Conservation (phyloP, 2,797 vertebrate species). For the Microtus obscurus region DNA sequence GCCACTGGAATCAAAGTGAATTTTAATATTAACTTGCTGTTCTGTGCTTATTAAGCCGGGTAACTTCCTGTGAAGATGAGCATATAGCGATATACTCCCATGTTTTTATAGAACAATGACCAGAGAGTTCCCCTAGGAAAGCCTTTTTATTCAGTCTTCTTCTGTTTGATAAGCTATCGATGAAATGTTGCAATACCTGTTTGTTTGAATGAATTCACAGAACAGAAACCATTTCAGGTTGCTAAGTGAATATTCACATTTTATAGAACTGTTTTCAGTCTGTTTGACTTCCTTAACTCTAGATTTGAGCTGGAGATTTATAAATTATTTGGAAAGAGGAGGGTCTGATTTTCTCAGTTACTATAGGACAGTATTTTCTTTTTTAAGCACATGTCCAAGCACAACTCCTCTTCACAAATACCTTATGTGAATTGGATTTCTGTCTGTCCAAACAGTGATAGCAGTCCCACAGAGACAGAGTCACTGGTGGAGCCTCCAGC, state of each 20-base stretch:
- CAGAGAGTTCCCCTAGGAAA: slow-evolving; percentile 64
- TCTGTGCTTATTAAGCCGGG: slow-evolving; percentile 79
- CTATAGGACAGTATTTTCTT: slow-evolving; percentile 15
- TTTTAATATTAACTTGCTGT: slow-evolving; percentile 83
- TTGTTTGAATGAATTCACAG: slow-evolving; percentile 73
- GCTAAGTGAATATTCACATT: slow-evolving; percentile 68
- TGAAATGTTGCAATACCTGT: slow-evolving; percentile 61
- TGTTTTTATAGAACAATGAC: slow-evolving; percentile 77
- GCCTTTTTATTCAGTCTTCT: slow-evolving; percentile 59
- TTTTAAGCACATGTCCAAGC: slow-evolving; percentile 17
- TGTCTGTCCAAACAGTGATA: slow-evolving; percentile 27
- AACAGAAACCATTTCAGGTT: slow-evolving; percentile 64
- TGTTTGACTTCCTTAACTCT: slow-evolving; percentile 59
- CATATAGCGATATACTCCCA: slow-evolving; percentile 75
- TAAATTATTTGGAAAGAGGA: slow-evolving; percentile 56
- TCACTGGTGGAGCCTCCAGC: background rate
- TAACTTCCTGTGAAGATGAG: slow-evolving; percentile 82
- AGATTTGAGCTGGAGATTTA: slow-evolving; percentile 53
- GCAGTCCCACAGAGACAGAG: slow-evolving; percentile 9
- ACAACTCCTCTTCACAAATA: slow-evolving; percentile 46
- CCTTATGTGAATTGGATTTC: slow-evolving; percentile 36
- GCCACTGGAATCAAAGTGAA: slow-evolving; percentile 80
- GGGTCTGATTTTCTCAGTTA: background rate
- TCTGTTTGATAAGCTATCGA: slow-evolving; percentile 67
- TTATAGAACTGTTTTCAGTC: slow-evolving; percentile 35